phyloP scores from a whole-genome alignment of 1,140 invertebrate genomes.

The Trinorchestia longiramus region DNA sequence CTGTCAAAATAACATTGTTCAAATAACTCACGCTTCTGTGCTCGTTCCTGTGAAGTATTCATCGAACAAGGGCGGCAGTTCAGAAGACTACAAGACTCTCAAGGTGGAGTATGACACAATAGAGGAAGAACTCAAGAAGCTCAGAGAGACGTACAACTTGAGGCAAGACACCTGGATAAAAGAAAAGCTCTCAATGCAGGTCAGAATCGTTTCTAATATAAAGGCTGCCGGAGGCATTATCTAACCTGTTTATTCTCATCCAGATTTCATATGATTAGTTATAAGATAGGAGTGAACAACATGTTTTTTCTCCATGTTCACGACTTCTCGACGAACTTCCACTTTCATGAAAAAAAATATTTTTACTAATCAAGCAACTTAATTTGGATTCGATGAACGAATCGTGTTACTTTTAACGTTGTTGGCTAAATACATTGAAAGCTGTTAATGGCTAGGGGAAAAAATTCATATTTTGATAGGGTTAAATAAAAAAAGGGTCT shows the following conservation, averaged over 20 bases:
- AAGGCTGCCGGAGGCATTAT: neutral
- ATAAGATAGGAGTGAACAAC: neutral
- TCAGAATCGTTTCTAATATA: neutral
- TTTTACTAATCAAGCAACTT: too few relatives aligned
- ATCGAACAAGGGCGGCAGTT: constrained; percentile 40
- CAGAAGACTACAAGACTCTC: constrained; percentile 68
- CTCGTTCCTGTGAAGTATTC: neutral
- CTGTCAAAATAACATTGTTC: too few relatives aligned
- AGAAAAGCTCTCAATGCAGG: constrained; percentile 81
- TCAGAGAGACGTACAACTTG: constrained; percentile 78
- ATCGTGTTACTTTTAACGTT: too few relatives aligned
- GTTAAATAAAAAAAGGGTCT: too few relatives aligned
- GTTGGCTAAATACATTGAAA: too few relatives aligned
- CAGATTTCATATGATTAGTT: neutral
- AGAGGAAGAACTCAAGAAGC: constrained; percentile 77
- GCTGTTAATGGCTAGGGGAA: too few relatives aligned
- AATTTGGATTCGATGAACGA: too few relatives aligned
- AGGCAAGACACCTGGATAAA: constrained; percentile 81
- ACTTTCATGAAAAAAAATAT: neutral
- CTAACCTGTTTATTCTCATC: neutral
- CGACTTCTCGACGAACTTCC: neutral
- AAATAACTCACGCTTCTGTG: too few relatives aligned
- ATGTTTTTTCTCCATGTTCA: neutral
- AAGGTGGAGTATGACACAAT: constrained; percentile 76
- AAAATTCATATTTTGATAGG: too few relatives aligned